phyloP scores from a whole-genome alignment of 2,797 vertebrate genomes.

The Acanthornis magna region DNA sequence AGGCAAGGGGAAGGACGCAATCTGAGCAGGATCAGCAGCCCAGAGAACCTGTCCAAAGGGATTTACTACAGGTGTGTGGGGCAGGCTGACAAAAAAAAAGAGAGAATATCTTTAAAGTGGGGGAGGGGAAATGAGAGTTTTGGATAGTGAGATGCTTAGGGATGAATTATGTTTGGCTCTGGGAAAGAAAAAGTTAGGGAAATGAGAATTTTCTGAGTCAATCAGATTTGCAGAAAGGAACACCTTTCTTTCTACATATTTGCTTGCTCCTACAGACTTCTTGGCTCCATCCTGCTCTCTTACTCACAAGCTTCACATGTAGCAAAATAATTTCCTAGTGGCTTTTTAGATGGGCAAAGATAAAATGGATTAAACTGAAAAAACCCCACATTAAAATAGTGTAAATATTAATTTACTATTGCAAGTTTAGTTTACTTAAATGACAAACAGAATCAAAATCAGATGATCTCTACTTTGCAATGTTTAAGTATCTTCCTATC shows the following conservation, averaged over 20 bases:
- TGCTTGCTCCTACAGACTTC: not conserved
- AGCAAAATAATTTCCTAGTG: not conserved
- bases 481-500: not conserved
- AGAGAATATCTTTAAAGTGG: not conserved
- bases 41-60: not conserved
- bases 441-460: not conserved
- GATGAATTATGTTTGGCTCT: not conserved
- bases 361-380: not conserved
- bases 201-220: not conserved
- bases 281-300: not conserved
- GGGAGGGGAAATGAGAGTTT: accelerated
- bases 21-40: not conserved
- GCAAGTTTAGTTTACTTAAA: not conserved
- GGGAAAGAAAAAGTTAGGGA: not conserved
- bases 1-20: not conserved
- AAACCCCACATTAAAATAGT: not conserved
- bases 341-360: not conserved
- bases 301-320: not conserved
- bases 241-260: not conserved
- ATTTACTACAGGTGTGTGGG: not conserved
- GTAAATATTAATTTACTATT: not conserved
- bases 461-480: not conserved
- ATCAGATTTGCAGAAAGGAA: not conserved
- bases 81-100: not conserved
- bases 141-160: not conserved